phyloP scores from a whole-genome alignment of 1,140 invertebrate species.

The Probaryconus sp. region DNA sequence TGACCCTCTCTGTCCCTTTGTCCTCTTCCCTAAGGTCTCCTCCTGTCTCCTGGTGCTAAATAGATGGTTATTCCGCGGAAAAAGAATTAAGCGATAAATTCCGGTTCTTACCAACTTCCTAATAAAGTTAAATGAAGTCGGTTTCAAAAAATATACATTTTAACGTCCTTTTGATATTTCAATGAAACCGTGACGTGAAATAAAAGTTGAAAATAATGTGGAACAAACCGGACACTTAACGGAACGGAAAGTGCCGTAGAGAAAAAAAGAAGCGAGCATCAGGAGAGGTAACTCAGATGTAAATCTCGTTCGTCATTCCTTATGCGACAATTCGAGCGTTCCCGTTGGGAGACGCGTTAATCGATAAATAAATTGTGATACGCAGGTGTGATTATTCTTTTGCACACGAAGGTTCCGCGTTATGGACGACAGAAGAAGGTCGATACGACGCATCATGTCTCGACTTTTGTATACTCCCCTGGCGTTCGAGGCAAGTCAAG shows the following conservation, averaged over 20 bases:
- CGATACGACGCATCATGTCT: conserved; percentile 24
- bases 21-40: too few relatives aligned
- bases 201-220: conserved; percentile 22
- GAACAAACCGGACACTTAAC: conserved; percentile 38
- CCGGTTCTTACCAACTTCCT: too few relatives aligned
- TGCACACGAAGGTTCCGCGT: conserved; percentile 37
- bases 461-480: conserved; percentile 25
- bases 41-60: conserved; percentile 28
- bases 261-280: conserved; percentile 14
- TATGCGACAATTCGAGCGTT: conserved; percentile 21
- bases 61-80: conserved; percentile 30
- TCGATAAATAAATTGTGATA: conserved; percentile 59
- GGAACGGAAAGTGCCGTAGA: conserved; percentile 25
- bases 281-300: conserved; percentile 9
- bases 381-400: conserved; percentile 64
- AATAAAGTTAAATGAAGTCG: too few relatives aligned
- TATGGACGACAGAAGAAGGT: conserved; percentile 57
- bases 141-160: too few relatives aligned
- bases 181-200: too few relatives aligned
- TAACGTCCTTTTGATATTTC: too few relatives aligned
- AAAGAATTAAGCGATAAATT: conserved; percentile 45
- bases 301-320: conserved; percentile 43
- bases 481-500: conserved; percentile 19
- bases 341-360: conserved; percentile 36
- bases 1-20: conserved; percentile 42